Percentiles rank a stretch among this genome's conserved stretches.
These are phyloP conservation scores for Phrynocephalus versicolor DNA, from an alignment of 2,113 vertebrate genomes.

Conservation along the genomic window DNA sequence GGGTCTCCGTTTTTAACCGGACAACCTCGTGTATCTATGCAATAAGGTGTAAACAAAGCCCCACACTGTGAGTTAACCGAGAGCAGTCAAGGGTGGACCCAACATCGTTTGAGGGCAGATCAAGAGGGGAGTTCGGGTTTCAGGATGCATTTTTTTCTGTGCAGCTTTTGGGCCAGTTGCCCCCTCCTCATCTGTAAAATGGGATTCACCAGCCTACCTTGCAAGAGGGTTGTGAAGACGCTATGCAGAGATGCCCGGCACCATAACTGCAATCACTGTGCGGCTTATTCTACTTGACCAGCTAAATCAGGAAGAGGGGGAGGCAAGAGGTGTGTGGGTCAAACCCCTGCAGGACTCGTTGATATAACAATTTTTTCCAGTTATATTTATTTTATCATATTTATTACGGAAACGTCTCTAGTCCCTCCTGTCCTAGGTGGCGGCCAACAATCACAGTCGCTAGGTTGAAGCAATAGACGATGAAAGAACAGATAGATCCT, in stretches of 20 bases:
- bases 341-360: neutral
- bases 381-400: constrained; percentile 28
- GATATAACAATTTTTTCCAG: neutral
- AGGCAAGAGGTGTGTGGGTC: neutral
- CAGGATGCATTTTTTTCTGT: neutral
- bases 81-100: neutral
- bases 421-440: neutral
- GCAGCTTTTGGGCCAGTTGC: neutral
- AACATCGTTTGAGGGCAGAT: neutral
- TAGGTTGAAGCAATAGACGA: neutral
- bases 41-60: neutral
- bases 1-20: neutral
- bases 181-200: neutral
- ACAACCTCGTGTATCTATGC: constrained; percentile 2
- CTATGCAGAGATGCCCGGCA: neutral
- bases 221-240: neutral
- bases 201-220: neutral
- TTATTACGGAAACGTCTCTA: neutral
- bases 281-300: neutral
- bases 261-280: neutral
- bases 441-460: neutral
- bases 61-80: neutral
- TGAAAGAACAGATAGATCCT: neutral
- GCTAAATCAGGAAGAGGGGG: too few species aligned
- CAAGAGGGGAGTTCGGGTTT: neutral